Conservation (phyloP, 2,113 vertebrate species). For the Tetraodon nigroviridis region DNA sequence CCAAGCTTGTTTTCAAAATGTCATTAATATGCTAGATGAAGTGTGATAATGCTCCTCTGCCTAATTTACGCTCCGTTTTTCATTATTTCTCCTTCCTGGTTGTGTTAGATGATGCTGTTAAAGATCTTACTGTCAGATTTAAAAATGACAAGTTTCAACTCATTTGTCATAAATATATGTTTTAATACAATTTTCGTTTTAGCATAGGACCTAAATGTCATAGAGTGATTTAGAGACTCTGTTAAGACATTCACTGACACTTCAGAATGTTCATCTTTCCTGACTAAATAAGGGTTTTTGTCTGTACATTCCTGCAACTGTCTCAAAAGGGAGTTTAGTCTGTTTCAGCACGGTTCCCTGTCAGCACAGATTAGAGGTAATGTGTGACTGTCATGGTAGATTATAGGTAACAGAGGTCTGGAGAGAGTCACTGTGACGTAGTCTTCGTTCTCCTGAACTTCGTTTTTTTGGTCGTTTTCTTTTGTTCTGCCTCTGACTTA, state of each 20-base stretch:
- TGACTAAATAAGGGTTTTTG: slow-evolving; percentile 12
- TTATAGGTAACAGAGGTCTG: slow-evolving; percentile 59
- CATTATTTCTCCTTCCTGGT: neutral
- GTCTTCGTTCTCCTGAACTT: neutral
- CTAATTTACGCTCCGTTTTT: neutral
- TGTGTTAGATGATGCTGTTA: slow-evolving; percentile 1
- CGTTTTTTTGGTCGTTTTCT: slow-evolving; percentile 6
- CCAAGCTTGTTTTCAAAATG: slow-evolving; percentile 22
- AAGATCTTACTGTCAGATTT: slow-evolving; percentile 4
- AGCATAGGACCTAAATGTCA: too few species aligned
- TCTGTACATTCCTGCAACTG: slow-evolving; percentile 34
- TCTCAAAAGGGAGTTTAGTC: slow-evolving; percentile 65
- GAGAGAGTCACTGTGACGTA: slow-evolving; percentile 51
- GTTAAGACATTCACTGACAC: neutral
- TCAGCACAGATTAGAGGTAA: slow-evolving; percentile 57
- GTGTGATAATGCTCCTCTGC: slow-evolving; percentile 4
- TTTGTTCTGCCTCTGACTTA: slow-evolving; percentile 15
- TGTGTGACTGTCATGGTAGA: slow-evolving; percentile 57
- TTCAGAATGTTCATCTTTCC: slow-evolving; percentile 18
- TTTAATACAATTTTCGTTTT: too few species aligned
- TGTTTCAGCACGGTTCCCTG: slow-evolving; percentile 47
- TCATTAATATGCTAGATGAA: slow-evolving; percentile 25
- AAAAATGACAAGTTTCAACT: neutral
- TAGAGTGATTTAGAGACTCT: too few species aligned
- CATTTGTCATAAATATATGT: too few species aligned